phyloP scores from a whole-genome alignment of 2,888 invertebrate species.

The Aleiodes leptofemur region DNA sequence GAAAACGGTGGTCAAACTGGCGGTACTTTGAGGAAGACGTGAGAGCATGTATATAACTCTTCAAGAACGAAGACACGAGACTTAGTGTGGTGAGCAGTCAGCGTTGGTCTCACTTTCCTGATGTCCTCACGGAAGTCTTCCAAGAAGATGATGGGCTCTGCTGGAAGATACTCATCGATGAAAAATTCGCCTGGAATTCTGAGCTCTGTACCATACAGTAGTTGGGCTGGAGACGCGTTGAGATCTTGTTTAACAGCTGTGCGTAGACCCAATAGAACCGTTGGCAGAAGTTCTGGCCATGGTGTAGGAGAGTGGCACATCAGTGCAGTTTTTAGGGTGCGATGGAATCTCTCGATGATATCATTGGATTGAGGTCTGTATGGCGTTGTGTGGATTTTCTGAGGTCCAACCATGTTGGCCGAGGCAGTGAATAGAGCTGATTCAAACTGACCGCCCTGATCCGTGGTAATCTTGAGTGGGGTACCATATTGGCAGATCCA shows the following conservation, averaged over 20 bases:
- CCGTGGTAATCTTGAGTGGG: background rate
- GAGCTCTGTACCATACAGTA: conserved; percentile 21
- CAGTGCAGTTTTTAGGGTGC: too few relatives aligned
- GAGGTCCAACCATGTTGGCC: too few relatives aligned
- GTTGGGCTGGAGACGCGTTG: background rate
- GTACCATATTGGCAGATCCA: conserved; percentile 4
- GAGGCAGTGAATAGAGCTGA: background rate
- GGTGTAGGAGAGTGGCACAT: too few relatives aligned
- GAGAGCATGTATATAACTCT: background rate
- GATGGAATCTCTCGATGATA: too few relatives aligned
- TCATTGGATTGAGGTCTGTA: too few relatives aligned
- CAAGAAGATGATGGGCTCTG: conserved; percentile 39
- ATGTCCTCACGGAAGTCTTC: conserved; percentile 48
- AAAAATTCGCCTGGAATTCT: conserved; percentile 41
- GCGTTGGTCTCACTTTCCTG: conserved; percentile 45
- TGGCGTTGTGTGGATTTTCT: too few relatives aligned
- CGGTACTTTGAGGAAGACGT: background rate
- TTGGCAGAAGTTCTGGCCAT: too few relatives aligned
- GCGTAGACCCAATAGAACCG: background rate
- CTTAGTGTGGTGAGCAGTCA: conserved; percentile 48
- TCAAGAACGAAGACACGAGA: background rate
- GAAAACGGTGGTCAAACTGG: background rate
- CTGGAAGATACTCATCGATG: conserved; percentile 10
- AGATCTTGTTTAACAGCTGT: conserved; percentile 19
- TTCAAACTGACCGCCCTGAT: background rate